Conservation (phyloP, 2,113 vertebrate species). For the Lepus europaeus region DNA sequence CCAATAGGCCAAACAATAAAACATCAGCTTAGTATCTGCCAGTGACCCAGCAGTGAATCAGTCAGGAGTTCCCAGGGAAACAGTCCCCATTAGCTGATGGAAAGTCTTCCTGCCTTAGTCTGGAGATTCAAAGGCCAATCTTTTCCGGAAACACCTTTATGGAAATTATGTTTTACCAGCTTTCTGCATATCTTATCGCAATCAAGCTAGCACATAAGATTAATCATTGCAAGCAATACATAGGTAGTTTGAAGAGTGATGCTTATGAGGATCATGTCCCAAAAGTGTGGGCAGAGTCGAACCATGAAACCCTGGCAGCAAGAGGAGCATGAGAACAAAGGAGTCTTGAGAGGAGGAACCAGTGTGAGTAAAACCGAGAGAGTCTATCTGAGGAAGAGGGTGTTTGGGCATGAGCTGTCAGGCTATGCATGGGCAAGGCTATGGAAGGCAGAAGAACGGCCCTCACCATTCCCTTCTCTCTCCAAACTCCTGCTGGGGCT, state of each 20-base stretch:
- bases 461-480: too few species aligned
- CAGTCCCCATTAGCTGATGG: too few species aligned
- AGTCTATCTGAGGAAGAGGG: not conserved
- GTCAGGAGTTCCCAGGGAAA: not conserved
- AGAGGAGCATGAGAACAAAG: not conserved
- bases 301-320: not conserved
- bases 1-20: not conserved
- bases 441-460: rapidly evolving
- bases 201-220: not conserved
- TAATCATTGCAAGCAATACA: not conserved
- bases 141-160: not conserved
- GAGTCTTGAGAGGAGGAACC: not conserved
- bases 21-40: not conserved
- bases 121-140: not conserved
- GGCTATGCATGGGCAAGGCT: not conserved
- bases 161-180: not conserved
- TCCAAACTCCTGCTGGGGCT: not conserved
- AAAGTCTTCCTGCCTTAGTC: not conserved
- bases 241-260: not conserved
- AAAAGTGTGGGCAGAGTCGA: not conserved
- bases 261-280: not conserved
- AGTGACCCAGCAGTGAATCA: not conserved
- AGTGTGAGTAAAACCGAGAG: not conserved
- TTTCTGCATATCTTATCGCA: not conserved
- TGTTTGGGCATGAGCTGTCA: rapidly evolving